Base-by-base conservation (phyloP, 2,888 invertebrate species). In the Nomada fabriciana region DNA sequence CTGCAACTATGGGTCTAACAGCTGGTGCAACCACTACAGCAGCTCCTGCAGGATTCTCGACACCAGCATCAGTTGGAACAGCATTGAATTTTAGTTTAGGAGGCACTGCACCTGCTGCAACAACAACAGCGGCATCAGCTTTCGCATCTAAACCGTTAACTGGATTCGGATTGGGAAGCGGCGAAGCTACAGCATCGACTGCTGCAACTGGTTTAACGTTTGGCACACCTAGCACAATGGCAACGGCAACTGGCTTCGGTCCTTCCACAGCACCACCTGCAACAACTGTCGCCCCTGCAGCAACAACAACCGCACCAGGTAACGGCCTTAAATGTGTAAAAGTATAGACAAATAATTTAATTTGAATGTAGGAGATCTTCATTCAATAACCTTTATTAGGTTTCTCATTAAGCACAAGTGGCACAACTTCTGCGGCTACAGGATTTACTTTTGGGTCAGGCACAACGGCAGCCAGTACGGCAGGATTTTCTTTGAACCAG, bases 401-500 rank as follows among this genome's bases (percentile, higher is more conserved):
- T 50, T 90, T 89, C 15, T 59, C 78, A 57, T 67, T 89, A 59
- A 74, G 67, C n/a, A 75, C 75, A 10, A 67, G 55, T 43, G 72
- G 86, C 2, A 57, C 88, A 59, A 78, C 86, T 18, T 82, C 89
- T 36, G 69, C 85, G 0, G 68, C 84, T 3, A 78, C 81, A 13
- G 85, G 86, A 25, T 91, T 90, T 65, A 86, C 83, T 29, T 77
- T 90, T 43, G 85, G 84, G 43, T 53, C 73, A 52, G 75, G 89
- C 9, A 86, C 85, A 25, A 70, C 88, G 1, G 72, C 89, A 7
- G 84, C 81, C 9, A 78, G 76, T 10, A 81, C 87, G 29, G 47
- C 83, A 25, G 91, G 91, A 63, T 93, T 93, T 77, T 86, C 89
- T 52, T 72, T 85, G 4, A 84, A 90, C 25, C 87, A 87, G 67